phyloP scores from a whole-genome alignment of 2,113 vertebrate genomes.

The Eudyptes chrysolophus region DNA sequence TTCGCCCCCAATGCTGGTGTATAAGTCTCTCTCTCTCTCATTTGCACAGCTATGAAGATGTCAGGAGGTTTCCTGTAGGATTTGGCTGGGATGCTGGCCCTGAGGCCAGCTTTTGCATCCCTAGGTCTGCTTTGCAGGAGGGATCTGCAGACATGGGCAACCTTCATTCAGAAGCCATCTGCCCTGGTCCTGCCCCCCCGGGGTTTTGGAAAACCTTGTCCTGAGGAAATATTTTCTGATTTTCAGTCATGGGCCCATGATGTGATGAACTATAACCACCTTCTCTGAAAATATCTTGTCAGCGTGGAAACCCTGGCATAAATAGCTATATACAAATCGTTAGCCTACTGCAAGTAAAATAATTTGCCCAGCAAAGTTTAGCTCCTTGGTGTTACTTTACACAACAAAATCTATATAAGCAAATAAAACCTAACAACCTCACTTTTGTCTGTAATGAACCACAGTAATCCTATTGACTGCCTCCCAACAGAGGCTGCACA shows the following conservation, averaged over 20 bases:
- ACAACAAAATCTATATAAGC: background rate
- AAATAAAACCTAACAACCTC: background rate
- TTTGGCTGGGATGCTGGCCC: background rate
- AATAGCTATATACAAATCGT: background rate
- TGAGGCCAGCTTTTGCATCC: background rate
- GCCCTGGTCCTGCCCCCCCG: background rate
- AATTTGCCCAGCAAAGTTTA: background rate
- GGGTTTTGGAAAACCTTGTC: background rate
- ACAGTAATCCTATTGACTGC: background rate
- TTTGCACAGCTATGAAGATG: background rate
- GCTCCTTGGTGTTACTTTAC: background rate
- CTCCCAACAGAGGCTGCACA: background rate
- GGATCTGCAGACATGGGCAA: background rate
- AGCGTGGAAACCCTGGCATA: background rate
- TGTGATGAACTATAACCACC: background rate
- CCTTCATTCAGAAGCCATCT: background rate
- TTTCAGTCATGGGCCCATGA: background rate
- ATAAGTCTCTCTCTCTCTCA: background rate
- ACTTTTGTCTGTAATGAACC: background rate
- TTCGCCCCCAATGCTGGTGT: background rate
- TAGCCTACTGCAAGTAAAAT: background rate
- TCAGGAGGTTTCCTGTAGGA: background rate
- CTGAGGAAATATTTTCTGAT: background rate
- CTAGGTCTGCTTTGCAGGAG: background rate
- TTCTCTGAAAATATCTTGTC: background rate